These are phyloP conservation scores for Eretmochelys imbricata DNA, from an alignment of 2,113 vertebrate genomes.

Conservation along the genomic window DNA sequence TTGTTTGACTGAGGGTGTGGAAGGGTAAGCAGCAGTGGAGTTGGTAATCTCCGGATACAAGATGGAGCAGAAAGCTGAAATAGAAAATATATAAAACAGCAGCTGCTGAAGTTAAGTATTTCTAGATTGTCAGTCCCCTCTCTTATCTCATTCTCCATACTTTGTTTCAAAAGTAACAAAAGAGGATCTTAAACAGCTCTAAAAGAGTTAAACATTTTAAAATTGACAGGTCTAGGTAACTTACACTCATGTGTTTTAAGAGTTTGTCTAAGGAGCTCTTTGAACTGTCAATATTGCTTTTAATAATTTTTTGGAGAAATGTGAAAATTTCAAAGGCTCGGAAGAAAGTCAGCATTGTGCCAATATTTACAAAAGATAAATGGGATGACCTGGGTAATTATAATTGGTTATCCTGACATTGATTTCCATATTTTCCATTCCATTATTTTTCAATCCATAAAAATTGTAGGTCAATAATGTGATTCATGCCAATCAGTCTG, in stretches of 20 bases:
- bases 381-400: background rate
- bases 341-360: background rate
- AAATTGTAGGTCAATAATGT: background rate
- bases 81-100: background rate
- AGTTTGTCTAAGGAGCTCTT: background rate
- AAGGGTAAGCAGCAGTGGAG: background rate
- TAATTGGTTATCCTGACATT: background rate
- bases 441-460: background rate
- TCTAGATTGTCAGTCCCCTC: background rate
- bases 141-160: background rate
- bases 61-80: background rate
- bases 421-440: background rate
- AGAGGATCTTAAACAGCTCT: background rate
- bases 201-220: background rate
- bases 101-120: background rate
- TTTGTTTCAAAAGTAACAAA: background rate
- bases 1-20: constrained; percentile 12
- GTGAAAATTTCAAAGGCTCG: background rate
- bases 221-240: background rate
- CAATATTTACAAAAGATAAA: background rate
- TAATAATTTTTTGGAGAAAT: background rate
- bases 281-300: background rate
- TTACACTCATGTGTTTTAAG: background rate
- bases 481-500: background rate
- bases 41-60: background rate